phyloP scores from a whole-genome alignment of 2,888 invertebrate genomes.

The Lithophane semibrunnea region DNA sequence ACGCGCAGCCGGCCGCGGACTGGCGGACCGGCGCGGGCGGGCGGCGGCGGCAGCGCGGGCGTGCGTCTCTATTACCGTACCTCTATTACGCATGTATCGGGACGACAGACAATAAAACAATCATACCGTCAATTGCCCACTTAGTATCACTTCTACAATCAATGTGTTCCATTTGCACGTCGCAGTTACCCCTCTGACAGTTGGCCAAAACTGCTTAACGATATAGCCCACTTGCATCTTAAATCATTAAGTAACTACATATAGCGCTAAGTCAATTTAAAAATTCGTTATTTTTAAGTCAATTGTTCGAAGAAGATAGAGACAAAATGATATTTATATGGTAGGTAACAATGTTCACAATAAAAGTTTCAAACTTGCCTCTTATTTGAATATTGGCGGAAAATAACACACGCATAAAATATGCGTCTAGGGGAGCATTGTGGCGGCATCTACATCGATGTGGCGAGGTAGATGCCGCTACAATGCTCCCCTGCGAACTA shows the following conservation, averaged over 20 bases:
- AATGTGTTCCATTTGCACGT: background rate
- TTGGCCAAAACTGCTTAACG: background rate
- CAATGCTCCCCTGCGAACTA: too few relatives aligned
- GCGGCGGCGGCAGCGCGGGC: background rate
- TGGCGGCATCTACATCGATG: too few relatives aligned
- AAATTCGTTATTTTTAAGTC: background rate
- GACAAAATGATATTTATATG: background rate
- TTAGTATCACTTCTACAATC: slow-evolving; percentile 11
- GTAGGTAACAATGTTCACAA: background rate
- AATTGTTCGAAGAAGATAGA: background rate
- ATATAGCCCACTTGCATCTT: background rate
- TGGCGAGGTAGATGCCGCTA: too few relatives aligned
- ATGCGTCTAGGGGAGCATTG: slow-evolving; percentile 11
- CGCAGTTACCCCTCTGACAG: background rate
- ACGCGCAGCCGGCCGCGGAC: slow-evolving; percentile 22
- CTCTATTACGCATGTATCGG: slow-evolving; percentile 32
- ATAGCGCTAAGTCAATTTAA: background rate
- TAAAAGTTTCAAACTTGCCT: background rate
- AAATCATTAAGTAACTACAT: background rate
- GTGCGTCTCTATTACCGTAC: slow-evolving; percentile 19
- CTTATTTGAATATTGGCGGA: background rate
- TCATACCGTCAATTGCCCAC: slow-evolving; percentile 54
- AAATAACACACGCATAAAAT: background rate
- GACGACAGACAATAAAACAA: slow-evolving; percentile 44
- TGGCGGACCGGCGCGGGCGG: slow-evolving; percentile 8